Evolutionary conservation across 1,140 invertebrate genomes (phyloP).

Genomic region (Sweltsa coloradensis): DNA sequence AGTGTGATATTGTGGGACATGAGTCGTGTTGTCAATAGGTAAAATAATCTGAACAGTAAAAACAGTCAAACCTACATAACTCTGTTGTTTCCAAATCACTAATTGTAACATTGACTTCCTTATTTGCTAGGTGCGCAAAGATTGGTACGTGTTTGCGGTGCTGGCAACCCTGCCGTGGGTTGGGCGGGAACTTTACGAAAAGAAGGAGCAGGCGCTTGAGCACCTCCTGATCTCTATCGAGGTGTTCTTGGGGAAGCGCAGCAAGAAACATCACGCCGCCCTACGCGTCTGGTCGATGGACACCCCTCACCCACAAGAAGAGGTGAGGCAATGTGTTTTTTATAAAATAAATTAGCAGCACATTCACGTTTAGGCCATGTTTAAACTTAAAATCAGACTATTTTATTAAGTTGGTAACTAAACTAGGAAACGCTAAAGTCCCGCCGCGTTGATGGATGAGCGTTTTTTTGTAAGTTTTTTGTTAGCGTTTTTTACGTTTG

Average conservation of each 20-base stretch:
- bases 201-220: constrained; percentile 89
- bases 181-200: constrained; percentile 90
- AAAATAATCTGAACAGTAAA: no score
- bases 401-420: no score
- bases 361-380: background rate
- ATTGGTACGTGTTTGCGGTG: constrained; percentile 96
- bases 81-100: background rate
- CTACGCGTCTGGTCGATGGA: constrained; percentile 87
- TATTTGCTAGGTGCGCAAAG: constrained; percentile 56
- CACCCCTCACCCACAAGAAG: constrained; percentile 91
- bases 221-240: constrained; percentile 87
- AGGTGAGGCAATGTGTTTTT: constrained; percentile 35
- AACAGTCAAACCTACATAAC: no score
- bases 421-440: no score
- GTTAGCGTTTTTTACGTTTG: no score
- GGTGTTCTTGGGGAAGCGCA: constrained; percentile 86
- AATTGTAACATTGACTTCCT: constrained; percentile 6
- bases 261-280: constrained; percentile 81
- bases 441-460: no score
- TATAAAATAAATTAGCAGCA: no score
- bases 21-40: no score
- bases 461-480: no score
- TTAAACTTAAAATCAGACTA: background rate
- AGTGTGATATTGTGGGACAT: no score
- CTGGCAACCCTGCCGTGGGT: constrained; percentile 92